Evolutionary conservation across 2,888 invertebrate species (phyloP), one percentile per base, ranked within the genome.

Genomic region (Bimastos eiseni): DNA sequence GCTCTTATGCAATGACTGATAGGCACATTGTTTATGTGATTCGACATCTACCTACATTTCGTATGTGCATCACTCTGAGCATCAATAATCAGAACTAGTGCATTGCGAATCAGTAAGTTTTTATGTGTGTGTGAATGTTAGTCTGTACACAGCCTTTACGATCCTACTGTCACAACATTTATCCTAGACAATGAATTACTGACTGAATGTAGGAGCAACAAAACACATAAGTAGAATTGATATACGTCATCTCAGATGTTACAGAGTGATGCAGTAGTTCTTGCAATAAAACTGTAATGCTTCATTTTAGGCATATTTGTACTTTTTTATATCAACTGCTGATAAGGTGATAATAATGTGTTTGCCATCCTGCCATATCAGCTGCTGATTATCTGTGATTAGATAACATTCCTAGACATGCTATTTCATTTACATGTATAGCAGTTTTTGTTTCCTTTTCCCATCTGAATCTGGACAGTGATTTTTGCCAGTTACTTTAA

Each of bases 301-400:
- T 70, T 70, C 70, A 70, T 30, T 6, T 70, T 36, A 86, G 21
- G 36, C 36, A 19, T 86, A 86, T 34, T 37, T 86, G 37, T 34
- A 86, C 37, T 86, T 86, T 86, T 86, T 86, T 37, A 36, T 36
- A 34, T 86, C 37, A 86, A 36, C 86, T 86, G 86, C 86, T 86
- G 86, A 86, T 36, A 34, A 86, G 36, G n/a, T n/a, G n/a, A n/a
- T n/a, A n/a, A 34, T 34, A 36, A 86, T 86, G 86, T 86, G 86
- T 36, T 86, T 86, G 34, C 37, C 86, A 36, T 86, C 19, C 24
- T 37, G 37, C 37, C 86, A 86, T 86, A 86, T 86, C 86, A 86
- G 34, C 86, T 86, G 86, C 36, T 86, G 86, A 37, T 37, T 86
- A 17, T 36, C 21, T 34, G 86, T 36, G 86, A 36, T 86, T 86